phyloP scores from a whole-genome alignment of 2,113 vertebrate species.

The Crotalus helleri region DNA sequence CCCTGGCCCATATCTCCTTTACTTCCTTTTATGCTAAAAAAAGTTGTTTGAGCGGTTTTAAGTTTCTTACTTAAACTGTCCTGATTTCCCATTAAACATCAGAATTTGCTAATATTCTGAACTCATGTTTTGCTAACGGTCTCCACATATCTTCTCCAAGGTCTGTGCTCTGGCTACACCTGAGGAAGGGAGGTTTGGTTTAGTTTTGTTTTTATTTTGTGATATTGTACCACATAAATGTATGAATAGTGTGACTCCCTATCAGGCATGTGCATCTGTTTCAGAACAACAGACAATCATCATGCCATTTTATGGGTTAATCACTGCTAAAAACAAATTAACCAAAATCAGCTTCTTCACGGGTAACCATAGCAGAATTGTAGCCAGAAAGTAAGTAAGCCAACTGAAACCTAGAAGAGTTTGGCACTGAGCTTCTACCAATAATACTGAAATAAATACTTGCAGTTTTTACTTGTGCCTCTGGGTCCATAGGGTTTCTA shows the following conservation, averaged over 20 bases:
- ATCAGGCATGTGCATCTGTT: not conserved
- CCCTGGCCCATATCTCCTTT: not conserved
- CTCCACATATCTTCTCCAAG: not conserved
- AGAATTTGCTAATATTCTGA: not conserved
- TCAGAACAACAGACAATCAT: not conserved
- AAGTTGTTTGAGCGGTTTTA: not conserved
- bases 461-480: not conserved
- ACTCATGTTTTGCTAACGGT: not conserved
- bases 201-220: not conserved
- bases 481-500: not conserved
- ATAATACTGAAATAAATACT: conserved; percentile 7
- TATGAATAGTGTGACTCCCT: not conserved
- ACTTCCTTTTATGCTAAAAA: not conserved
- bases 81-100: not conserved
- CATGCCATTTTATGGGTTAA: not conserved
- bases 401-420: not conserved
- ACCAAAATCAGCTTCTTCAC: not conserved
- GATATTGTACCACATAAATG: not conserved
- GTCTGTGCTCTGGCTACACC: not conserved
- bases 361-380: not conserved
- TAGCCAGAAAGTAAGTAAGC: not conserved
- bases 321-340: not conserved
- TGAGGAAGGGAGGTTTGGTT: not conserved
- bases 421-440: not conserved
- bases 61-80: not conserved